Conservation (phyloP, 2,797 vertebrate genomes). For the Bovichtus variegatus region DNA sequence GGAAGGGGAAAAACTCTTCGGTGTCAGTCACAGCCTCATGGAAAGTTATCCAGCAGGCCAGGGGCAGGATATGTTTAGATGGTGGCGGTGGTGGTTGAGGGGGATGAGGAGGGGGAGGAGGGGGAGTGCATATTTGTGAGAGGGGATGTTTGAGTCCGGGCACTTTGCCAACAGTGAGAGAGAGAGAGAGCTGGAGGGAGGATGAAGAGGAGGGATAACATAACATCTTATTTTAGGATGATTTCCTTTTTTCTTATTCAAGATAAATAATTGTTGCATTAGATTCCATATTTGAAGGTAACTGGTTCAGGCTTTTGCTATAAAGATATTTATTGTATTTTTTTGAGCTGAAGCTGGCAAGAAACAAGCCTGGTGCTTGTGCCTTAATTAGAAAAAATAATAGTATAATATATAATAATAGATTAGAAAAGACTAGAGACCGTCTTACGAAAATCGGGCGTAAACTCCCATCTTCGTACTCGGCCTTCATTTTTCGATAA, state of each 20-base stretch:
- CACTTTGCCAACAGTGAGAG: constrained; percentile 77
- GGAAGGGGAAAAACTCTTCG: constrained; percentile 83
- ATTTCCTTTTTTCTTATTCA: neutral
- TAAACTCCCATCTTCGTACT: no score
- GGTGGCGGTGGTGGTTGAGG: constrained; percentile 54
- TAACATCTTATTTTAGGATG: constrained; percentile 2
- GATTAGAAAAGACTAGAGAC: no score
- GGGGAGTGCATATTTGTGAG: constrained; percentile 74
- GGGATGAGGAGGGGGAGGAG: constrained; percentile 12
- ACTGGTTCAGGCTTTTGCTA: neutral
- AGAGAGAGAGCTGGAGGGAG: neutral
- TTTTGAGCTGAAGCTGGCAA: neutral
- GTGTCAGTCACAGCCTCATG: constrained; percentile 86
- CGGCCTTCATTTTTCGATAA: no score
- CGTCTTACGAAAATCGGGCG: no score
- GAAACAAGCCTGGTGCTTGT: neutral
- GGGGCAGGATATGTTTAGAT: constrained; percentile 88
- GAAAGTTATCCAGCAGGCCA: constrained; percentile 89
- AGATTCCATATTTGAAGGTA: neutral
- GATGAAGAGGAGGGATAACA: constrained; percentile 15
- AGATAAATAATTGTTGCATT: neutral
- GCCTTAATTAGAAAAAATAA: neutral
- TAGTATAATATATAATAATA: neutral
- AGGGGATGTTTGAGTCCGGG: constrained; percentile 85
- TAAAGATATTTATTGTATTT: neutral